Evolutionary conservation across 2,888 invertebrate species (phyloP).

Genomic region (Microctonus brassicae): DNA sequence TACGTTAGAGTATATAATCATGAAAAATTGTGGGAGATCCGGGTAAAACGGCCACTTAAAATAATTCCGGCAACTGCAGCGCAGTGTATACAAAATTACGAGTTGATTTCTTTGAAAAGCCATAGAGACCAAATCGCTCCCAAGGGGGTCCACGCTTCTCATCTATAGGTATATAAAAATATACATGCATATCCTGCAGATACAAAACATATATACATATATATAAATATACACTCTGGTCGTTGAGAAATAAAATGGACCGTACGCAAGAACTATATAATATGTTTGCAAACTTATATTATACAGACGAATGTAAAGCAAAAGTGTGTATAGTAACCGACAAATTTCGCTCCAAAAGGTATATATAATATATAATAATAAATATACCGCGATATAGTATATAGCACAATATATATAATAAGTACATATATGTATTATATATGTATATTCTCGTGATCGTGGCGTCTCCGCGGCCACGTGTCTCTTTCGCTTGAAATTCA

Average conservation of each 20-base stretch:
- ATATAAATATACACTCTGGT: not conserved
- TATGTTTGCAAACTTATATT: too few species aligned
- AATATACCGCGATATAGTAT: too few species aligned
- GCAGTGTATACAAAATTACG: slow-evolving; percentile 11
- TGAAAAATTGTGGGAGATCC: too few species aligned
- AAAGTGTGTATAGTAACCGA: not conserved
- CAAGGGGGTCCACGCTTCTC: not conserved
- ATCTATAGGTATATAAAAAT: not conserved
- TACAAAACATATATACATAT: not conserved
- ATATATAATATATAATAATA: too few species aligned
- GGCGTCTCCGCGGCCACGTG: slow-evolving; percentile 33
- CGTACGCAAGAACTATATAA: not conserved
- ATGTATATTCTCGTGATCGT: slow-evolving; percentile 7
- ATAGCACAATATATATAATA: not conserved
- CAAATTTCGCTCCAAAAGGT: too few species aligned
- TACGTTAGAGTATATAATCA: too few species aligned
- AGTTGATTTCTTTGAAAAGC: not conserved
- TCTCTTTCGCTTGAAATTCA: slow-evolving; percentile 33
- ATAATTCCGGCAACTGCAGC: not conserved
- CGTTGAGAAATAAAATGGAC: not conserved
- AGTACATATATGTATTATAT: not conserved
- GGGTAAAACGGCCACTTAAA: too few species aligned
- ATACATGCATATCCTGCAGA: not conserved
- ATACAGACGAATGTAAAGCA: too few species aligned
- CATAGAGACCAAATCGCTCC: not conserved